Percentiles rank a stretch among this genome's conserved stretches.
Conservation (phyloP, 2,888 invertebrate species). For the Heteromurus nitidus region DNA sequence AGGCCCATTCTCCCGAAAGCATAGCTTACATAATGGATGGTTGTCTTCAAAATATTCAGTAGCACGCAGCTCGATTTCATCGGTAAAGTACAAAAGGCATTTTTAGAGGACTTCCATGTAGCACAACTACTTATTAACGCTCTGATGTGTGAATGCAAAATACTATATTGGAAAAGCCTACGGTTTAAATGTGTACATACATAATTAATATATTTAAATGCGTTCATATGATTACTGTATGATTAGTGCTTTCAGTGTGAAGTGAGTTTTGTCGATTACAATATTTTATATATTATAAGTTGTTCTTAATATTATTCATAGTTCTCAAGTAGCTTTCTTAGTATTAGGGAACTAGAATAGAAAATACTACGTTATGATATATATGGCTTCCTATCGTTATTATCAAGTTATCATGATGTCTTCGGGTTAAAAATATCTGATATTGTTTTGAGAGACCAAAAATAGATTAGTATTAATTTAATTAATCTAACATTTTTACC, state of each 20-base stretch:
- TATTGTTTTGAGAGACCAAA: slow-evolving; percentile 49
- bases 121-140: not conserved
- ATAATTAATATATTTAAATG: not conserved
- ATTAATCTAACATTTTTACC: not conserved
- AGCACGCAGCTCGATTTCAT: not conserved
- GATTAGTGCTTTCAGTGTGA: not conserved
- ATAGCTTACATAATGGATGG: too few relatives aligned
- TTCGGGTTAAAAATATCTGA: slow-evolving; percentile 48
- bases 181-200: not conserved
- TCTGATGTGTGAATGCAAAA: not conserved
- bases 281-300: not conserved
- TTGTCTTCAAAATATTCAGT: not conserved
- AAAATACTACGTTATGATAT: slow-evolving; percentile 15
- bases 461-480: slow-evolving; percentile 18
- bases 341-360: slow-evolving; percentile 15
- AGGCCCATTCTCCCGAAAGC: not conserved
- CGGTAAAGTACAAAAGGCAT: not conserved
- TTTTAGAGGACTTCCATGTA: not conserved
- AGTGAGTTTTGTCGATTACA: not conserved
- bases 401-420: not conserved
- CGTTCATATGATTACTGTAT: not conserved
- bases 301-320: not conserved
- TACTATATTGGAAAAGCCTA: not conserved
- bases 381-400: slow-evolving; percentile 8
- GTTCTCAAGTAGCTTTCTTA: not conserved